These are phyloP conservation scores for Clytia hemisphaerica DNA, from an alignment of 30 jellyfish, hydroid and myxozoan species.

Conservation along the genomic window DNA sequence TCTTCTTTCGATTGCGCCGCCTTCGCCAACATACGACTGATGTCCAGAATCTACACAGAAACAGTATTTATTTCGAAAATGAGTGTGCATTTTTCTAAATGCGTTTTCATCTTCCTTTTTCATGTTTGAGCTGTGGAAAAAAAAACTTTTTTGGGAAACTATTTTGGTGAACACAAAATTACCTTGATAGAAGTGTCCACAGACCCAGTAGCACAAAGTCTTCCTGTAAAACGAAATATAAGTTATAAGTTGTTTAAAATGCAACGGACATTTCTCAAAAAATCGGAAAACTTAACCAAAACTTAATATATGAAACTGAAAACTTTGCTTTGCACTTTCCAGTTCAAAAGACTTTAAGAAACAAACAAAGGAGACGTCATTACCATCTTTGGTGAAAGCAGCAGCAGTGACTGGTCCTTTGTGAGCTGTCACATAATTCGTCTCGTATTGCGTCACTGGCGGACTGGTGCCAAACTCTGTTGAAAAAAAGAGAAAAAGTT, in stretches of 20 bases:
- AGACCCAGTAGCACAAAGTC: constrained; percentile 96
- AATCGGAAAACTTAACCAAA: no score
- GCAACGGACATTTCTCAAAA: background rate
- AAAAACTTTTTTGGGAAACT: background rate
- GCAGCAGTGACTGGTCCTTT: constrained; percentile 99
- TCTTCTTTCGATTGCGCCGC: constrained; percentile 98
- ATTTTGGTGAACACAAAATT: background rate
- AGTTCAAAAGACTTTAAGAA: no score
- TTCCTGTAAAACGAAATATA: constrained; percentile 45
- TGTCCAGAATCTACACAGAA: constrained; percentile 63
- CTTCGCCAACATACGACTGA: constrained; percentile 91
- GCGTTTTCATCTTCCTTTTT: background rate
- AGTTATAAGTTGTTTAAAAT: background rate
- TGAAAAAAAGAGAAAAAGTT: background rate
- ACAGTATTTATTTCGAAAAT: background rate
- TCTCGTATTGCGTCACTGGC: constrained; percentile 90
- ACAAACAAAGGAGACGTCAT: background rate
- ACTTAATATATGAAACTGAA: no score
- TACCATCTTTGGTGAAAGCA: constrained; percentile 96
- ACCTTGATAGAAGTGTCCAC: constrained; percentile 97
- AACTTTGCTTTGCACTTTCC: no score
- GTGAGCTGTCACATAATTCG: constrained; percentile 98
- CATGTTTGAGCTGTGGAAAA: background rate
- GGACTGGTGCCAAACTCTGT: constrained; percentile 97
- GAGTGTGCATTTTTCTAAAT: background rate